Percentiles rank a stretch among this genome's conserved stretches.
phyloP scores from a whole-genome alignment of 2,113 vertebrate genomes.

The Chauna torquata region DNA sequence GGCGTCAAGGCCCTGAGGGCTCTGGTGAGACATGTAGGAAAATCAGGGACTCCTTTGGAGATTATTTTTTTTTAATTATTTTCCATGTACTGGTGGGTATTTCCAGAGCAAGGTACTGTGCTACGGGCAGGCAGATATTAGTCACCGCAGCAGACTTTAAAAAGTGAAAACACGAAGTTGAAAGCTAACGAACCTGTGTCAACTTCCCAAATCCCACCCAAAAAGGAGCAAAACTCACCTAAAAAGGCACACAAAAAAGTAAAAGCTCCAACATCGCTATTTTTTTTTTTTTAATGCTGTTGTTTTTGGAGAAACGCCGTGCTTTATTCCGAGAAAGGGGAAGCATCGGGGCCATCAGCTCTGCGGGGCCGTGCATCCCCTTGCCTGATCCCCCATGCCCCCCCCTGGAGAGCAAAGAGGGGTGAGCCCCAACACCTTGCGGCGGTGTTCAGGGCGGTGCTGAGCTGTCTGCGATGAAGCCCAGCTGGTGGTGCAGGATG shows the following conservation, averaged over 20 bases:
- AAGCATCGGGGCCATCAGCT: conserved; percentile 16
- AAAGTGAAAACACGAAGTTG: conserved; percentile 80
- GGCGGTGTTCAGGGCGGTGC: neutral
- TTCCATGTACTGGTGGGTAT: neutral
- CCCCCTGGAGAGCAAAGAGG: neutral
- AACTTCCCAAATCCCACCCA: conserved; percentile 78
- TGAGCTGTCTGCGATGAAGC: conserved; percentile 55
- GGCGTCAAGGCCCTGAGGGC: neutral
- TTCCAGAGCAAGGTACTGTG: conserved; percentile 55
- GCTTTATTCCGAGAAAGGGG: conserved; percentile 66
- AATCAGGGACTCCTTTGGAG: neutral
- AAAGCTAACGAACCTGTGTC: neutral
- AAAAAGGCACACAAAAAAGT: conserved; percentile 23
- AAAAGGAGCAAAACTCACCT: conserved; percentile 39
- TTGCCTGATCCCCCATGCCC: neutral
- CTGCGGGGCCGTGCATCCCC: neutral
- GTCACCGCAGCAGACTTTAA: conserved; percentile 67
- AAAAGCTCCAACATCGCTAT: conserved; percentile 13
- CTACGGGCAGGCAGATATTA: neutral
- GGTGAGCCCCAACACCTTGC: neutral
- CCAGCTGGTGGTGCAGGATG: conserved; percentile 29
- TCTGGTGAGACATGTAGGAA: neutral
- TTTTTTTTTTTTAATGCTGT: neutral
- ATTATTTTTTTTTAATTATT: neutral
- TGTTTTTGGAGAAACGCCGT: conserved; percentile 17